Conservation (phyloP, 2,888 invertebrate genomes). For the Pachydiplax longipennis region DNA sequence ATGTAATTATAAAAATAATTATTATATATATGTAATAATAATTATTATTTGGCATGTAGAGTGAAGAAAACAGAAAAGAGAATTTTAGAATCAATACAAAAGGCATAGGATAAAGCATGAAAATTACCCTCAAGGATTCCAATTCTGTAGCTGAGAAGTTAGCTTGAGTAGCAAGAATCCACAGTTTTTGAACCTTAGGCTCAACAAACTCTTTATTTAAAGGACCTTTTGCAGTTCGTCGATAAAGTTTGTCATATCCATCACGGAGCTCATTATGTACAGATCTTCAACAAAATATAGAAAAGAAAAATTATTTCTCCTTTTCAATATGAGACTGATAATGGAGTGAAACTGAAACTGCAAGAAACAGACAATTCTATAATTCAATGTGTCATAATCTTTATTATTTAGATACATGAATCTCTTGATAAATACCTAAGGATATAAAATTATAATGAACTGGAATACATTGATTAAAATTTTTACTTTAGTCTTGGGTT, state of each 20-base stretch:
- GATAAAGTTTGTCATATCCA: constrained; percentile 78
- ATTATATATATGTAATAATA: no score
- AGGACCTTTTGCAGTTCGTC: constrained; percentile 78
- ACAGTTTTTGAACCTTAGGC: constrained; percentile 87
- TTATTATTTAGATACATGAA: no score
- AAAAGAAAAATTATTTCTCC: neutral
- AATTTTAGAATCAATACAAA: no score
- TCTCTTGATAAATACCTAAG: no score
- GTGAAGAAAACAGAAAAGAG: no score
- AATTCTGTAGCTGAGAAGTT: constrained; percentile 85
- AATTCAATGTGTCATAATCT: neutral
- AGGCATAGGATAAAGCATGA: no score
- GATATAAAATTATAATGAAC: no score
- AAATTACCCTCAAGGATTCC: constrained; percentile 76
- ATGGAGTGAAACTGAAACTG: no score
- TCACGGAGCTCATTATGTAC: constrained; percentile 79
- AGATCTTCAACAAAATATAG: constrained; percentile 62
- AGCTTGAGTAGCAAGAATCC: constrained; percentile 80
- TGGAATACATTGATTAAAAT: no score
- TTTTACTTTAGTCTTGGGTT: no score
- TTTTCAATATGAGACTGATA: neutral
- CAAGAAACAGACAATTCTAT: neutral
- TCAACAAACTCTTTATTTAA: constrained; percentile 88
- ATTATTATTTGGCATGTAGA: no score
- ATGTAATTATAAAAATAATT: no score